Evolutionary conservation across 2,888 invertebrate genomes (phyloP), one percentile per base, ranked within the genome.

Genomic region (Osedax frankpressi): DNA sequence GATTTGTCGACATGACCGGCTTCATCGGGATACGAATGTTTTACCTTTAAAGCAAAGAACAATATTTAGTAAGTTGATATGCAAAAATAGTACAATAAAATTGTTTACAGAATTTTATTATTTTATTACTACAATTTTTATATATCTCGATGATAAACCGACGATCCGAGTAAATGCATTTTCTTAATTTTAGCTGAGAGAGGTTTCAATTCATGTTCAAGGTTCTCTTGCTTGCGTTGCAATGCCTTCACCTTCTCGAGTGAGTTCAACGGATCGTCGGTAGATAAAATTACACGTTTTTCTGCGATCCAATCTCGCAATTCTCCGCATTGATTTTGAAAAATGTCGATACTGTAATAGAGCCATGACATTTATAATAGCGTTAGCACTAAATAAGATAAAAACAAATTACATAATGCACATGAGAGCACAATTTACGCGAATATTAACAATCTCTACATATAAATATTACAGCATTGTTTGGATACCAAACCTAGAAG

Each of bases 281-380:
- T 59, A 70, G 82, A 79, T 28, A 78, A 81, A n/a, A 83, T 82
- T 67, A 92, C 93, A 76, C 90, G 89, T 87, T 93, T 92, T 86
- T 96, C 96, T 73, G 89, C 87, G 91, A 98, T 96, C 96, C 97
- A 97, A 82, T 94, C 94, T 77, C 91, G 89, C 0, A 95, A 93
- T 83, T 97, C 97, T 82, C 94, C 94, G 84, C 96, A 97, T 0
- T 93, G 93, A 73, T 94, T 90, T 81, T 93, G 90, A 87, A 96
- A 98, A 6, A 96, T 86, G 83, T 96, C 96, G 79, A 98, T 94
- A 81, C 92, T 92, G 80, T 60, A 80, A 79, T 19, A 74, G 65
- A 28, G 65, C 19, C 65, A 65, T n/a, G n/a, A n/a, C n/a, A n/a
- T n/a, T n/a, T n/a, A n/a, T n/a, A n/a, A n/a, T n/a, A n/a, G n/a